Percentiles rank a stretch among this genome's conserved stretches.
Evolutionary conservation across 1,140 invertebrate genomes (phyloP).

Genomic region (Camponotus pennsylvanicus): DNA sequence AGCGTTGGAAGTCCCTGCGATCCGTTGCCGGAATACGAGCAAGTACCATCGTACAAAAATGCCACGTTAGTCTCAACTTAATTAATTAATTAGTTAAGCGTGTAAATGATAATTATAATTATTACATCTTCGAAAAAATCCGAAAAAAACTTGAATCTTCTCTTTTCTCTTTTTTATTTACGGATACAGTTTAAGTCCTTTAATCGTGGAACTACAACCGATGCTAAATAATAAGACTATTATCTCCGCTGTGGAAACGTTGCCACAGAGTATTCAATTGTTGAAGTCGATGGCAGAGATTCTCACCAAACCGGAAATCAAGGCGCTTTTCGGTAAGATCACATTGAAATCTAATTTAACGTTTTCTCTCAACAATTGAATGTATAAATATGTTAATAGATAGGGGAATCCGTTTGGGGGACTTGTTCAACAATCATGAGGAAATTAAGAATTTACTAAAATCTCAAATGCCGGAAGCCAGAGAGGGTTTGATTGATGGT

Average conservation of each 20-base stretch:
- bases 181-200: constrained; percentile 80
- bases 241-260: constrained; percentile 84
- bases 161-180: neutral
- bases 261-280: constrained; percentile 88
- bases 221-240: constrained; percentile 85
- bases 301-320: constrained; percentile 87
- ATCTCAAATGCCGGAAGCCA: constrained; percentile 79
- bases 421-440: constrained; percentile 86
- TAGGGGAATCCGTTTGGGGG: constrained; percentile 85
- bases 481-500: constrained; percentile 81
- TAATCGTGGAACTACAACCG: constrained; percentile 84
- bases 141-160: neutral
- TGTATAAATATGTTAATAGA: constrained; percentile 79
- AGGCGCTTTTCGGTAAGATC: constrained; percentile 86
- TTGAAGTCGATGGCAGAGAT: constrained; percentile 87
- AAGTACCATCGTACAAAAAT: constrained; percentile 88
- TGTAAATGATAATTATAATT: neutral
- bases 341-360: neutral
- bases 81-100: too few species aligned
- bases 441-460: constrained; percentile 83
- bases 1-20: constrained; percentile 89
- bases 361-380: neutral
- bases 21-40: constrained; percentile 86
- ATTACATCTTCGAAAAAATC: too few species aligned
- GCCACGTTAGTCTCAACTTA: constrained; percentile 86